Conservation (phyloP, 2,797 vertebrate genomes). For the Meda fulgida region DNA sequence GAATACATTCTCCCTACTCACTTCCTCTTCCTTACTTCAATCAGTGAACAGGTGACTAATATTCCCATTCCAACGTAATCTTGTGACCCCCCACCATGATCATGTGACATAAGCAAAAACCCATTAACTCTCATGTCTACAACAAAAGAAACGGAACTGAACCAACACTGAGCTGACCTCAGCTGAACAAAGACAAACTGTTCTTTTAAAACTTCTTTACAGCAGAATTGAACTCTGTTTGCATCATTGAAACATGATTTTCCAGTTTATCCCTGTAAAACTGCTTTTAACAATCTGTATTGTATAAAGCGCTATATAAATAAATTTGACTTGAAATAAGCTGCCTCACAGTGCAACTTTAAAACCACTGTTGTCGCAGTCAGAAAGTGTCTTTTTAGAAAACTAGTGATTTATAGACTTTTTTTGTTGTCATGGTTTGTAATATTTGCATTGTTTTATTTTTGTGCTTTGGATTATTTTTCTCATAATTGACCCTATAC, state of each 20-base stretch:
- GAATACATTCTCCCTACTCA: too few species aligned
- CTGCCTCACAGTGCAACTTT: not conserved
- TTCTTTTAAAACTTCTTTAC: not conserved
- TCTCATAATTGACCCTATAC: not conserved
- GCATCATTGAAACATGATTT: not conserved
- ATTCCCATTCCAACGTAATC: too few species aligned
- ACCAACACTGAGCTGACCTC: not conserved
- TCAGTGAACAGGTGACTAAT: too few species aligned
- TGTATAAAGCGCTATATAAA: not conserved
- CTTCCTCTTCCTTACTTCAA: too few species aligned
- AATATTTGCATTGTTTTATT: not conserved
- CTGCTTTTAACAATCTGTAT: not conserved
- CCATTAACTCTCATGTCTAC: too few species aligned
- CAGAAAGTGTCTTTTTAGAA: not conserved
- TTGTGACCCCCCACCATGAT: too few species aligned
- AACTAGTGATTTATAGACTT: not conserved
- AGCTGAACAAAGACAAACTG: not conserved
- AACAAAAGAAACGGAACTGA: too few species aligned
- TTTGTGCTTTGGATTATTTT: not conserved
- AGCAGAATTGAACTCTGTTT: not conserved
- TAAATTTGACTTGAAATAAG: not conserved
- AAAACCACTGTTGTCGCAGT: too few species aligned
- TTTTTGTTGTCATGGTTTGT: not conserved
- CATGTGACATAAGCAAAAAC: too few species aligned
- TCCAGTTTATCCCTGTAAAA: not conserved